These are phyloP conservation scores for Diachrysia chrysitis DNA, from an alignment of 2,888 invertebrate species.

Conservation along the genomic window DNA sequence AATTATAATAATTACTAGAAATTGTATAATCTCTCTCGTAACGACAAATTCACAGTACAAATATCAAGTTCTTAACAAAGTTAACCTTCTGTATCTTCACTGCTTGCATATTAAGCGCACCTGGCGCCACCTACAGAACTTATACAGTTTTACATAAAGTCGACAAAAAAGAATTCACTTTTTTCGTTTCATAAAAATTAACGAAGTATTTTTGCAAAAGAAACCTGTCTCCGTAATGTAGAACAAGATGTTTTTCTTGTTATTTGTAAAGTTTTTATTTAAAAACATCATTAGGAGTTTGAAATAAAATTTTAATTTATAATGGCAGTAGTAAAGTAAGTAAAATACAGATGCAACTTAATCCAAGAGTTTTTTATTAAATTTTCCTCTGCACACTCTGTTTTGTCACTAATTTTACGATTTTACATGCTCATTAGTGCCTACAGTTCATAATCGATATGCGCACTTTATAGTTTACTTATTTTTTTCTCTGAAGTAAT, in stretches of 20 bases:
- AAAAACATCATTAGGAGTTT: not conserved
- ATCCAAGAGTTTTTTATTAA: constrained; percentile 2
- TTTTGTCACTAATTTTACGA: too few relatives aligned
- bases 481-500: too few relatives aligned
- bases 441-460: too few relatives aligned
- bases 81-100: constrained; percentile 8
- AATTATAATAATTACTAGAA: too few relatives aligned
- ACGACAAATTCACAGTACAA: not conserved
- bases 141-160: constrained; percentile 17
- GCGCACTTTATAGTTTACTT: too few relatives aligned
- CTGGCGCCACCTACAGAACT: constrained; percentile 14
- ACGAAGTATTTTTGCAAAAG: constrained; percentile 24
- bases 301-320: not conserved
- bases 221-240: constrained; percentile 28
- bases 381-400: too few relatives aligned
- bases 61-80: not conserved
- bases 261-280: not conserved
- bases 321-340: not conserved
- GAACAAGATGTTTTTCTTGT: constrained; percentile 18
- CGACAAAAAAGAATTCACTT: constrained; percentile 14
- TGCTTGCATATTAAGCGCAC: constrained; percentile 8
- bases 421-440: too few relatives aligned
- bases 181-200: constrained; percentile 22
- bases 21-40: too few relatives aligned
- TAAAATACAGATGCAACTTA: constrained; percentile 14